A percentile compares a stretch with the other conserved stretches of the same genome.
Evolutionary conservation across 1,140 invertebrate genomes (phyloP).

Genomic region (Stratiolaelaps scimitus): DNA sequence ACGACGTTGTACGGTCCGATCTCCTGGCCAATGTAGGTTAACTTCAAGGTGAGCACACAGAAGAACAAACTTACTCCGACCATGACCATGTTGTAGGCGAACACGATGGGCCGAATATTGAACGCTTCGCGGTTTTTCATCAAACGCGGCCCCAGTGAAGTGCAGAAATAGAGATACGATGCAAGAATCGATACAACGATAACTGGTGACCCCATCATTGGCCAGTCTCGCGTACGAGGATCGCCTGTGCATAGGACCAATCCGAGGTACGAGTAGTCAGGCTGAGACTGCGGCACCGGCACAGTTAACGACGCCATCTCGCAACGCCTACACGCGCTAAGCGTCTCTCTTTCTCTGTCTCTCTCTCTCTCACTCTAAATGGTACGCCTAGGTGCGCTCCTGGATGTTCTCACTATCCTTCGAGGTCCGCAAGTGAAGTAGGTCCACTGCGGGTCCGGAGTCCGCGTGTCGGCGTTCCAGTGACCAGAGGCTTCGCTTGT

Average conservation of each 20-base stretch:
- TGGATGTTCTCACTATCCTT: no score
- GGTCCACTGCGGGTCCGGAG: no score
- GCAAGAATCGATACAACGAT: slow-evolving; percentile 40
- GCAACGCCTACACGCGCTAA: no score
- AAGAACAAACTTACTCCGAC: slow-evolving; percentile 26
- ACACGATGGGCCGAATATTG: slow-evolving; percentile 40
- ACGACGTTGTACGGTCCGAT: slow-evolving; percentile 28
- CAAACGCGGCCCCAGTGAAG: slow-evolving; percentile 40
- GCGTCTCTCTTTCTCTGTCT: no score
- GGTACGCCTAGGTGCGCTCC: no score
- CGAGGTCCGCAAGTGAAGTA: no score
- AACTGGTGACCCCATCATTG: slow-evolving; percentile 42
- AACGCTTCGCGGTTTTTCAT: slow-evolving; percentile 43
- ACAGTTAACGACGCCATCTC: no score
- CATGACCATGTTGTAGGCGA: slow-evolving; percentile 42
- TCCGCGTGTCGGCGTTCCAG: no score
- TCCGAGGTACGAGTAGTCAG: slow-evolving; percentile 28
- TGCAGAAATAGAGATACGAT: slow-evolving; percentile 41
- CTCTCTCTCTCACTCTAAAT: no score
- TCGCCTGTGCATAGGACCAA: slow-evolving; percentile 36
- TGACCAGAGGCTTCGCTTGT: no score
- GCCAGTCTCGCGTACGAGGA: slow-evolving; percentile 43
- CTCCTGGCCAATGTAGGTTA: slow-evolving; percentile 27
- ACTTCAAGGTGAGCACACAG: slow-evolving; percentile 16
- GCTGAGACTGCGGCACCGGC: slow-evolving; percentile 11